Evolutionary conservation across 2,888 invertebrate species (phyloP).

Genomic region (Anoplius nigerrimus): DNA sequence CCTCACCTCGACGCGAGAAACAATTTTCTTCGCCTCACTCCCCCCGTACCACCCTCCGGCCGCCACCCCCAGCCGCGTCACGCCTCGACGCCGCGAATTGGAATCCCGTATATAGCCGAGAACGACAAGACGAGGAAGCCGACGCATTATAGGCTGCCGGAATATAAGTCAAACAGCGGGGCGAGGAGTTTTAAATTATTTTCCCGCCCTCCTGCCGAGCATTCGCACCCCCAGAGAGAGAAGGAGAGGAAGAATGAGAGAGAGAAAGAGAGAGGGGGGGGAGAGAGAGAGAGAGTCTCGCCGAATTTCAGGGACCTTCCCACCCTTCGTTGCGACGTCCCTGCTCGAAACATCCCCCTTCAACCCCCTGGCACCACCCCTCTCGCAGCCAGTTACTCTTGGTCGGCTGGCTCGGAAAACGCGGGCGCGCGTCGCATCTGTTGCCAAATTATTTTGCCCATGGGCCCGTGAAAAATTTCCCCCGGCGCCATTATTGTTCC

Average conservation of each 20-base stretch:
- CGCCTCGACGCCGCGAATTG: conserved; percentile 2
- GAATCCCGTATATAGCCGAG: not conserved
- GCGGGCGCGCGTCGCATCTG: conserved; percentile 71
- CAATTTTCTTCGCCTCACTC: conserved; percentile 49
- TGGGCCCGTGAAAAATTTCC: conserved; percentile 73
- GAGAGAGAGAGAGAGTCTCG: too few species aligned
- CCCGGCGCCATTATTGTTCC: conserved; percentile 71
- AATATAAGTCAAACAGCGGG: conserved; percentile 1
- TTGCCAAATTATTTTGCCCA: conserved; percentile 75
- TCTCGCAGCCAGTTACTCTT: conserved; percentile 68
- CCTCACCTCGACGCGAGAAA: conserved; percentile 32
- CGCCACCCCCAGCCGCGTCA: not conserved
- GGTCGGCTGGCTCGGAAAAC: conserved; percentile 72
- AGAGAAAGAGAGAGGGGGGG: too few species aligned
- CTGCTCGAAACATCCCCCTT: not conserved
- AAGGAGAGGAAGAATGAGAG: too few species aligned
- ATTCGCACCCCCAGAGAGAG: too few species aligned
- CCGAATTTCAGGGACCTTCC: not conserved
- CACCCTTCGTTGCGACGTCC: not conserved
- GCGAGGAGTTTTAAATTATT: conserved; percentile 1
- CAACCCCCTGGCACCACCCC: conserved; percentile 14
- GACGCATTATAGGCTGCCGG: not conserved
- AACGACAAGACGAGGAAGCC: not conserved
- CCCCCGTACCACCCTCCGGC: conserved; percentile 27
- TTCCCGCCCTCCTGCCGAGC: not conserved